Conservation (phyloP, 2,113 vertebrate genomes). For the Aegypius monachus region DNA sequence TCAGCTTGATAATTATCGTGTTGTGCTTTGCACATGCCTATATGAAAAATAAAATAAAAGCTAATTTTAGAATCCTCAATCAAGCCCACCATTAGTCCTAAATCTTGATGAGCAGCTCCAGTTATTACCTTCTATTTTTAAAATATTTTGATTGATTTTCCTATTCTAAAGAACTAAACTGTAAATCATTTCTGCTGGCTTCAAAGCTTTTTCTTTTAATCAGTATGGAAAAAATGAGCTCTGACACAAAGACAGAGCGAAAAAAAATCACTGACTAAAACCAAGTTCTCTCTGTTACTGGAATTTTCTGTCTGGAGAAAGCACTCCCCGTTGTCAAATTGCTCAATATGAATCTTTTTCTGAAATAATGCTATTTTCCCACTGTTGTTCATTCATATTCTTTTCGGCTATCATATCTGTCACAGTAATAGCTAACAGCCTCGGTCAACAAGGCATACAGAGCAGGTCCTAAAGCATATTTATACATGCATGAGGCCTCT, state of each 20-base stretch:
- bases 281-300: neutral
- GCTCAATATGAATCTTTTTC: neutral
- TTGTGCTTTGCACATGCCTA: constrained; percentile 23
- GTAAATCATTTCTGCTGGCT: constrained; percentile 46
- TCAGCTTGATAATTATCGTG: neutral
- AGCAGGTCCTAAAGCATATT: neutral
- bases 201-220: constrained; percentile 32
- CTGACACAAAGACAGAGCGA: neutral
- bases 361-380: neutral
- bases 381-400: neutral
- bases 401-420: neutral
- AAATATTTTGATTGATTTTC: constrained; percentile 66
- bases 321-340: neutral
- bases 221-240: constrained; percentile 20
- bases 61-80: constrained; percentile 40
- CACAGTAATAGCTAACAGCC: neutral
- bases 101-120: constrained; percentile 31
- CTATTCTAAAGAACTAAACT: constrained; percentile 31
- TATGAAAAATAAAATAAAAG: constrained; percentile 37
- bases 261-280: neutral
- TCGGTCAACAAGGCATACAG: neutral
- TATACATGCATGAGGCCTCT: neutral
- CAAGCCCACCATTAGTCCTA: constrained; percentile 14
- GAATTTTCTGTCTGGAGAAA: neutral
- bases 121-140: constrained; percentile 58